Evolutionary conservation across 2,888 invertebrate species (phyloP).

Genomic region (Acheta domesticus): DNA sequence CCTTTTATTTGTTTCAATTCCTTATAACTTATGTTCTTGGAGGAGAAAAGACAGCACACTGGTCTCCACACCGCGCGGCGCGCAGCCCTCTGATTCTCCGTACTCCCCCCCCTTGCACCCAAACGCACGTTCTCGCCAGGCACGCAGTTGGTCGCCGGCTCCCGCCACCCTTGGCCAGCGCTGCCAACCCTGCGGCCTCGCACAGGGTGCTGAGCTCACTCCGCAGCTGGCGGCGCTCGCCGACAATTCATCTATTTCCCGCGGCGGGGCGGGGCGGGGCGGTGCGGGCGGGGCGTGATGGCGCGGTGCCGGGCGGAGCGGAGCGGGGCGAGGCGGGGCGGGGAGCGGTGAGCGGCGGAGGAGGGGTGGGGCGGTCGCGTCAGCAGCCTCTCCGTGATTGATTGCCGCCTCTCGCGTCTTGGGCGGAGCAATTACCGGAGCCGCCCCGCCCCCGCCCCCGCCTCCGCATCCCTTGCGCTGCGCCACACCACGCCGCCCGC

Average conservation of each 20-base stretch:
- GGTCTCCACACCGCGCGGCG: too few species aligned
- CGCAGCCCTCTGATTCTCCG: too few species aligned
- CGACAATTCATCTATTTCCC: conserved; percentile 1
- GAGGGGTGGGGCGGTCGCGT: not conserved
- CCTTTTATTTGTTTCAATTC: too few species aligned
- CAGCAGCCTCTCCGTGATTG: not conserved
- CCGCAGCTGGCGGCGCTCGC: not conserved
- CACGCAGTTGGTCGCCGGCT: too few species aligned
- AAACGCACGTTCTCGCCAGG: too few species aligned
- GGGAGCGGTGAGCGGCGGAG: not conserved
- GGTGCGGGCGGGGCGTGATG: not conserved
- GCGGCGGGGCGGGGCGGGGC: not conserved
- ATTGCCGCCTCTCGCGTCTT: not conserved
- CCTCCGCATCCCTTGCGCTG: not conserved
- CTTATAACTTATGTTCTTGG: too few species aligned
- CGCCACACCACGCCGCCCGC: not conserved
- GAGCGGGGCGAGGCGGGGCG: not conserved
- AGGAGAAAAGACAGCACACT: too few species aligned
- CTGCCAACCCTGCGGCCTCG: too few species aligned
- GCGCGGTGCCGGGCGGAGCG: not conserved
- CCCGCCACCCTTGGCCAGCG: too few species aligned
- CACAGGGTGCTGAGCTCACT: not conserved
- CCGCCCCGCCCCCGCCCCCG: not conserved
- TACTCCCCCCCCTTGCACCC: too few species aligned
- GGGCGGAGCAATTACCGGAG: not conserved